Evolutionary conservation across 30 jellyfish, hydroid and myxozoan genomes (phyloP), one percentile per base, ranked within the genome.

Genomic region (Aurelia sp.): DNA sequence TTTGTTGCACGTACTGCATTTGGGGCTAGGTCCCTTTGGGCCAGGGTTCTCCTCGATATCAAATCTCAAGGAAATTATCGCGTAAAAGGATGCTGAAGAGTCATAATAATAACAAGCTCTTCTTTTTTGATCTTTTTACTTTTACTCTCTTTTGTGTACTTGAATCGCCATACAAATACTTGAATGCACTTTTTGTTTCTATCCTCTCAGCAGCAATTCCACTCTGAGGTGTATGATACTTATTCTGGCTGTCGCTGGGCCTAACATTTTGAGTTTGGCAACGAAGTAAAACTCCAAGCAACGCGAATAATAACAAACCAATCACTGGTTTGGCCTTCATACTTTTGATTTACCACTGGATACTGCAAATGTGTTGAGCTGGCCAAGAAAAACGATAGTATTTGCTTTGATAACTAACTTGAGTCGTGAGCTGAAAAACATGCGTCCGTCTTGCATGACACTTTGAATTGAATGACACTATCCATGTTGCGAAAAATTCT

Each of bases 41-140:
- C 87, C 91, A 41, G 91, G 91, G 60, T 82, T 82, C 65, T 61
- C 44, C 35, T 79, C 87, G 41, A 79, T 65, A 59, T 79, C 90
- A 33, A 40, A 33, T 1, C 59, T 27, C 70, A 79, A 18, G 67
- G 68, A 41, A 2, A 79, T 24, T 76, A 59, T 52, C 17, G 57
- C 80, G 38, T 63, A n/a, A 63, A 79, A 79, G 51, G 90, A 16
- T 16, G 82, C 20, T 31, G 90, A 27, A 8, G 82, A 79, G 82
- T 79, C 63, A 21, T 27, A 10, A 65, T 79, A 65, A 47, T 61
- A 79, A 9, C 57, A 33, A 48, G 87, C 9, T 51, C 68, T 76
- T 76, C 87, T 76, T 30, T 76, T 76, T 76, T n/a, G 87, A 15
- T 59, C 80, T 76, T n/a, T 48, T 52, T 33, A 48, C 57, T 76